Evolutionary conservation across 1,140 invertebrate species (phyloP).

Genomic region (fruit fly (Drosophila melanogaster)): DNA sequence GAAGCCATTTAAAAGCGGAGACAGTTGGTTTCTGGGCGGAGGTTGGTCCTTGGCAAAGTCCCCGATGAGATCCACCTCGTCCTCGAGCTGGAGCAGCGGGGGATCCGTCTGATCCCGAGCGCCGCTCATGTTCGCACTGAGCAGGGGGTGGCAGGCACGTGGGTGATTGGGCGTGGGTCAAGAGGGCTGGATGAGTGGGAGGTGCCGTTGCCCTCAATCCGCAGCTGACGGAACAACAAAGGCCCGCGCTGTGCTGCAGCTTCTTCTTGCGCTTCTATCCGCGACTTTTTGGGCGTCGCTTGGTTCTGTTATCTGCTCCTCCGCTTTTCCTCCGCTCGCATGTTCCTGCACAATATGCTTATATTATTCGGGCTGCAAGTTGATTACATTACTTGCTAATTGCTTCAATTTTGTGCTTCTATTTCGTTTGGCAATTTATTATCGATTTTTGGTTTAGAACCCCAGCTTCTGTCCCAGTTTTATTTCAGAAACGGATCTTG

Average conservation of each 20-base stretch:
- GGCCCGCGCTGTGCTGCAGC: conserved; percentile 46
- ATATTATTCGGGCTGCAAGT: conserved; percentile 53
- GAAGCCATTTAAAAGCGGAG: conserved; percentile 60
- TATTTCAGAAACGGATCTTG: background rate
- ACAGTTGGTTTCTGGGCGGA: conserved; percentile 19
- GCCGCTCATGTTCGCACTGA: conserved; percentile 33
- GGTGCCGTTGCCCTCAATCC: conserved; percentile 4
- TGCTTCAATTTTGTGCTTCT: conserved; percentile 35
- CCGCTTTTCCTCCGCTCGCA: conserved; percentile 57
- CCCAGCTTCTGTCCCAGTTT: conserved; percentile 7
- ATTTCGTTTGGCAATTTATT: conserved; percentile 53
- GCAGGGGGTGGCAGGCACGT: conserved; percentile 25
- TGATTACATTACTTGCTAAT: conserved; percentile 31
- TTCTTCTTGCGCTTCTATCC: conserved; percentile 35
- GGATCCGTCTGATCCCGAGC: conserved; percentile 44
- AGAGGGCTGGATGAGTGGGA: conserved; percentile 12
- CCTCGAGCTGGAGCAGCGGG: conserved; percentile 73
- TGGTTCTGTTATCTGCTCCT: conserved; percentile 61
- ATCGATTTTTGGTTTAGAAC: conserved; percentile 58
- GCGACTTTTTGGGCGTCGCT: conserved; percentile 64
- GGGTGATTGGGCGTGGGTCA: conserved; percentile 3
- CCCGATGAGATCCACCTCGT: conserved; percentile 75
- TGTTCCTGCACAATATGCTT: conserved; percentile 46
- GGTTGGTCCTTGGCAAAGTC: conserved; percentile 65
- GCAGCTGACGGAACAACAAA: conserved; percentile 59